Conservation (phyloP, 2,113 vertebrate species). For the Leptobrachium leishanense region DNA sequence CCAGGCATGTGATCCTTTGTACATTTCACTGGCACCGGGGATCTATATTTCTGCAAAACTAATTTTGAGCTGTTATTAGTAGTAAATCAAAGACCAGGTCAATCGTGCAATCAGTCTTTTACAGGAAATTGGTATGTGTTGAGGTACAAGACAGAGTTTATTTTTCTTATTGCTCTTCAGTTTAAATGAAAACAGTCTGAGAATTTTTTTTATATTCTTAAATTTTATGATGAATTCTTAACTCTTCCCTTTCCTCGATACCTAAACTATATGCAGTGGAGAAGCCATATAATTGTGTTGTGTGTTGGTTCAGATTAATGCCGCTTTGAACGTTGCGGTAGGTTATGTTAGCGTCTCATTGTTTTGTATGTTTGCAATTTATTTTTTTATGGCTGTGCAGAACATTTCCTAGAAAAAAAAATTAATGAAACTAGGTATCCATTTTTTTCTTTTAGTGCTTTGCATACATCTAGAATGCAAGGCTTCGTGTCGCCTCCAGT, state of each 20-base stretch:
- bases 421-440: conserved; percentile 19
- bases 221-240: no score
- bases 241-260: neutral
- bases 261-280: neutral
- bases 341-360: neutral
- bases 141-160: no score
- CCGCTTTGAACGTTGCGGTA: neutral
- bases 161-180: no score
- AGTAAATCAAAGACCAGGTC: neutral
- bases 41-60: neutral
- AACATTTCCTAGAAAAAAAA: conserved; percentile 30
- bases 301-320: neutral
- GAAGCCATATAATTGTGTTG: neutral
- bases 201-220: no score
- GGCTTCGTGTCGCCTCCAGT: no score
- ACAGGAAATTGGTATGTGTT: no score
- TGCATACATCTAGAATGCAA: conserved; percentile 1
- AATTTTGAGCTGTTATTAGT: neutral
- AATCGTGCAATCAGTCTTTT: neutral
- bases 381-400: neutral
- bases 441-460: neutral
- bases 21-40: no score
- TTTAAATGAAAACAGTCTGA: no score
- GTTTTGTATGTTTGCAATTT: neutral
- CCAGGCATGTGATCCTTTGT: no score